Conservation (phyloP, 1,140 invertebrate species). For the Orchestia grillus region DNA sequence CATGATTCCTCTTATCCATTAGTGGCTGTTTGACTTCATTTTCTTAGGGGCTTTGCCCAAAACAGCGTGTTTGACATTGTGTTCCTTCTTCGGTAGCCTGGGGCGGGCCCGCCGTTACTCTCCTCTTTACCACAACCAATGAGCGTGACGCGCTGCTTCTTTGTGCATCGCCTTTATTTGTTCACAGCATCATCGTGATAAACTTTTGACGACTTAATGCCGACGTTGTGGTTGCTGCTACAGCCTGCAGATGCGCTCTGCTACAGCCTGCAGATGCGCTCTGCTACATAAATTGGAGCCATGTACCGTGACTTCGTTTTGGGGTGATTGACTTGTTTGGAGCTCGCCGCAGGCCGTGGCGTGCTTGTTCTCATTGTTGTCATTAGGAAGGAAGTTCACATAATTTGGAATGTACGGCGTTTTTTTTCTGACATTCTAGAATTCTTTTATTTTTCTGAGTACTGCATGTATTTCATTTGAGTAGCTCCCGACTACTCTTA, state of each 20-base stretch:
- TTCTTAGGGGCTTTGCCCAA: background rate
- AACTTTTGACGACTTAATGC: constrained; percentile 23
- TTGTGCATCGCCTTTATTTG: background rate
- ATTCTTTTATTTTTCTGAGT: background rate
- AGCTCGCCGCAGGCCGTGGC: background rate
- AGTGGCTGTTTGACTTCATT: background rate
- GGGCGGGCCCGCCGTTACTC: background rate
- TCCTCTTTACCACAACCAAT: background rate
- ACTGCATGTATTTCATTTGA: background rate
- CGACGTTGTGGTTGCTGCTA: background rate
- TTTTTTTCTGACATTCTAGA: background rate
- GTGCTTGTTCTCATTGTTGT: background rate
- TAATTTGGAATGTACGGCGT: background rate
- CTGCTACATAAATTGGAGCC: background rate
- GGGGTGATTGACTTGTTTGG: background rate
- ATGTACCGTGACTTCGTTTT: background rate
- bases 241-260: background rate
- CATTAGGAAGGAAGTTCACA: background rate
- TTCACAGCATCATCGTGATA: background rate
- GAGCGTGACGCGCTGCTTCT: constrained; percentile 17
- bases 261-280: background rate
- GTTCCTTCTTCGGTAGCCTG: background rate
- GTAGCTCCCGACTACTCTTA: background rate
- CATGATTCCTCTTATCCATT: background rate
- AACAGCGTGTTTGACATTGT: background rate